Evolutionary conservation across 2,113 vertebrate species (phyloP), one percentile per base, ranked within the genome.

Genomic region (Peromyscus maniculatus): DNA sequence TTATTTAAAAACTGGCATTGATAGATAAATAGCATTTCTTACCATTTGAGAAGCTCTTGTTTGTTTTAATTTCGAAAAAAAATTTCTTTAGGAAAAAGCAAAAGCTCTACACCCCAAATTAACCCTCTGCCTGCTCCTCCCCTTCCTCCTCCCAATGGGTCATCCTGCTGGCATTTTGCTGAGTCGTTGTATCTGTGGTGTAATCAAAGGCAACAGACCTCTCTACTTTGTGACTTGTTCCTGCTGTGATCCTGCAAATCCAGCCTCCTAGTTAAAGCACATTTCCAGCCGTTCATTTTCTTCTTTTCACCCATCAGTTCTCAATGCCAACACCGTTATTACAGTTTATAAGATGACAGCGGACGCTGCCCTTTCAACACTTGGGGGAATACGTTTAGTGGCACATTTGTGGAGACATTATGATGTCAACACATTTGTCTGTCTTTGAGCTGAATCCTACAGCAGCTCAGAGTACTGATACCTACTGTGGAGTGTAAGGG

Each of bases 111-210:
- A 94, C 13, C 52, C 4, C 78, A 62, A 62, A 33, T 11, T 15
- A 77, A 84, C 72, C 72, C 4, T 83, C 2, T 57, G 26, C 84
- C 1, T 66, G 43, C 16, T 87, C 55, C 72, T 90, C 33, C 46
- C 19, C 91, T 97, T 90, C 86, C 87, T 98, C 92, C 86, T 97
- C 93, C 80, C 97, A 94, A 67, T 87, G 59, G 93, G 97, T 98
- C 82, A 83, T 93, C 74, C 97, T 87, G 21, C 89, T 96, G 98
- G 97, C 92, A 89, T 39, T 97, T 96, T 96, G 80, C 52, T 98
- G 96, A 92, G 83, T 96, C 64, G 95, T 84, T 79, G 95, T 98
- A 98, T 97, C 83, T 98, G 91, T 98, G 97, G 89, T 98, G 87
- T 97, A 87, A 97, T 96, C 95, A 94, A 97, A 93, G 92, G 91